These are phyloP conservation scores for Silurus lanzhouensis DNA, from an alignment of 2,797 vertebrate genomes.

Conservation along the genomic window DNA sequence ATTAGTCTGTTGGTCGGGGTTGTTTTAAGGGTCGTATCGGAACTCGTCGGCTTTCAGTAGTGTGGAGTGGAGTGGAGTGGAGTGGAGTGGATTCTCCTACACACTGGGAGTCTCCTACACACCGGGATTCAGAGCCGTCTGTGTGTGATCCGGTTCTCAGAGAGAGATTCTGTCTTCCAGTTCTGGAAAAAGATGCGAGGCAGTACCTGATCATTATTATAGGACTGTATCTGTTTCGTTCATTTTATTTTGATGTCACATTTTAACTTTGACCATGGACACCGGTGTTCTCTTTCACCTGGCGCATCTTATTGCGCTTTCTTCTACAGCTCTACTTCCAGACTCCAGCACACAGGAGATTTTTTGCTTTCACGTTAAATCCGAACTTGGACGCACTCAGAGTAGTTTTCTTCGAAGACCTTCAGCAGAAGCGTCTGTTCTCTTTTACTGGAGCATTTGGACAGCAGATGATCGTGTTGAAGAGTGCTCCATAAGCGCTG, in stretches of 20 bases:
- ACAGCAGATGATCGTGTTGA: slow-evolving; percentile 58
- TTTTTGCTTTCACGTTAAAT: slow-evolving; percentile 32
- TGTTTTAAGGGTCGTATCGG: background rate
- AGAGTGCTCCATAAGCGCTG: slow-evolving; percentile 59
- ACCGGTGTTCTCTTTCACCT: background rate
- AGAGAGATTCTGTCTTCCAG: background rate
- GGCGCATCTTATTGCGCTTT: slow-evolving; percentile 1
- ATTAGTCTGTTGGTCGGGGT: background rate
- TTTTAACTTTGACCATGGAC: background rate
- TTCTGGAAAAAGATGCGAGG: background rate
- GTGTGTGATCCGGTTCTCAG: background rate
- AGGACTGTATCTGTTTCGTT: background rate
- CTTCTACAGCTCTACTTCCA: background rate
- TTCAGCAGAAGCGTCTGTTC: slow-evolving; percentile 30
- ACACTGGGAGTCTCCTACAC: background rate
- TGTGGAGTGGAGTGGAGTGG: no score
- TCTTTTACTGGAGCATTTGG: slow-evolving; percentile 73
- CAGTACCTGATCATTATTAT: background rate
- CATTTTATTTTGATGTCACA: background rate
- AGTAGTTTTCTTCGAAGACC: slow-evolving; percentile 64
- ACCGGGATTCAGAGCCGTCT: background rate
- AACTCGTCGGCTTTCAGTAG: background rate
- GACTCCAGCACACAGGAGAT: background rate
- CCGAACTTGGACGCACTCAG: slow-evolving; percentile 28
- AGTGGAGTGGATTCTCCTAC: background rate